Evolutionary conservation across 2,888 invertebrate genomes (phyloP).

Genomic region (Leptothorax acervorum): DNA sequence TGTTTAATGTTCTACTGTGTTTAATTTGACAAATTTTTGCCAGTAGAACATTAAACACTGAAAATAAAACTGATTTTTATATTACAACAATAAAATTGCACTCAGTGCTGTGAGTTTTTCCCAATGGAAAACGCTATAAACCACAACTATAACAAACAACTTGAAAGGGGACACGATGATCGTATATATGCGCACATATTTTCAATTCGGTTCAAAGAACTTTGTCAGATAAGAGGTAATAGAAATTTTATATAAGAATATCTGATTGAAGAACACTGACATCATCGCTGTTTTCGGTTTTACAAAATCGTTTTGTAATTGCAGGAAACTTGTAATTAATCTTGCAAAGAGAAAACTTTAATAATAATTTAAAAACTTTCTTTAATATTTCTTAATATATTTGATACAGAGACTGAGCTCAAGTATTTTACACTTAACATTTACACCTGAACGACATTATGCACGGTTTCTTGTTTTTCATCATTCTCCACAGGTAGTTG

Average conservation of each 20-base stretch:
- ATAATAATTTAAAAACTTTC: slow-evolving; percentile 3
- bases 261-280: not conserved
- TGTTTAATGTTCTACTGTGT: too few relatives aligned
- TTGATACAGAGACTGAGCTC: not conserved
- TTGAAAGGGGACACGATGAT: not conserved
- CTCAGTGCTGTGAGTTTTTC: too few relatives aligned
- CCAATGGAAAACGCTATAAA: not conserved
- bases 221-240: not conserved
- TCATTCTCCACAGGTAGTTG: not conserved
- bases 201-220: not conserved
- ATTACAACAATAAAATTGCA: too few relatives aligned
- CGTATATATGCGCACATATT: not conserved
- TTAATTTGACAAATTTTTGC: too few relatives aligned
- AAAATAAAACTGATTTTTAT: too few relatives aligned
- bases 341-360: not conserved
- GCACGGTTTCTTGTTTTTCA: not conserved
- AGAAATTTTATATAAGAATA: not conserved
- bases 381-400: slow-evolving; percentile 40
- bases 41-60: too few relatives aligned
- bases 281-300: not conserved
- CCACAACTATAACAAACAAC: not conserved
- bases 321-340: slow-evolving; percentile 25
- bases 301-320: slow-evolving; percentile 14
- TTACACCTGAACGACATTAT: not conserved
- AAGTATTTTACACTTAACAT: not conserved